Base-by-base conservation (phyloP, 2,113 vertebrate genomes). In the Proteles cristata region DNA sequence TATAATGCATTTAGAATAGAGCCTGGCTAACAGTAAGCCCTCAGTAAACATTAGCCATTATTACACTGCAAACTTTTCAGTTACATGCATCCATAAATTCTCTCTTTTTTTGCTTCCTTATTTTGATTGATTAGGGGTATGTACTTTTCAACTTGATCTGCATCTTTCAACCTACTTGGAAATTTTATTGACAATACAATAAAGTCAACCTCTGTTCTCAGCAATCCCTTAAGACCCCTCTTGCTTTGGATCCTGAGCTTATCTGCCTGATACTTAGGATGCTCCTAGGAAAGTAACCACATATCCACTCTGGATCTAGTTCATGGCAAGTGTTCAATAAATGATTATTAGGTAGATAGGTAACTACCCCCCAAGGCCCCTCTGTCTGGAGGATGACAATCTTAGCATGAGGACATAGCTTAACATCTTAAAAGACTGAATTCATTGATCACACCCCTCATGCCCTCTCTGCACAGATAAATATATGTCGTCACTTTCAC, bases 161-260 rank as follows among this genome's bases (percentile, higher is more conserved):
- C n/a, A 53, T 93, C 82, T 95, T 92, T 90, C 65, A 71, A 35
- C 61, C 81, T 94, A 43, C 28, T 92, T 93, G 53, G 85, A 90
- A 82, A n/a, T 68, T 82, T 58, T 90, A 74, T 93, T 14, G 11
- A 55, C 73, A 94, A 81, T 53, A 80, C 95, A 92, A 71, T 96
- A 58, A 93, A 92, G 89, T 93, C 83, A 58, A 33, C 35, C 48
- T 87, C 39, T 88, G 1, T 94, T 84, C 71, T 96, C 55, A n/a
- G 43, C 61, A 87, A 83, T 97, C 48, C 80, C 35, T 39, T 31
- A 61, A 68, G 45, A 84, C 23, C 21, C 71, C 5, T 50, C 73
- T 55, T 89, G 25, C 58, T 84, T 39, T 81, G 50, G n/a, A 66
- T 92, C 28, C 80, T 58, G 55, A 84, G 1, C n/a, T 73, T 79